Conservation (phyloP, 2,113 vertebrate species). For the Rhegmatorhina hoffmannsi region DNA sequence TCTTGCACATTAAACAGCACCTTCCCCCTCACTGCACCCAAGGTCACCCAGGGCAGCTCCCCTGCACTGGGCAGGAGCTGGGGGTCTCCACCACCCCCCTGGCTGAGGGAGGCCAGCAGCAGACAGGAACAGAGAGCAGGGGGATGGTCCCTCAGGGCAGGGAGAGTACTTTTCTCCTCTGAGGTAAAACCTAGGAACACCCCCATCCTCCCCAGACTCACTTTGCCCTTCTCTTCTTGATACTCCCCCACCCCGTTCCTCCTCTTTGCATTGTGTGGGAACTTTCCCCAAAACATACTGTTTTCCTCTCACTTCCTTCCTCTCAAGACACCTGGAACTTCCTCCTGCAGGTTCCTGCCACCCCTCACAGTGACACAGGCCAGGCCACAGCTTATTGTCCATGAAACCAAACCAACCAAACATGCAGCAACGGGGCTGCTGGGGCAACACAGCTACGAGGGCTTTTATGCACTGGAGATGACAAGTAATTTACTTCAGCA, state of each 20-base stretch:
- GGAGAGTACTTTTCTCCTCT: not conserved
- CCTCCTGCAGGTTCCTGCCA: not conserved
- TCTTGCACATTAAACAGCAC: not conserved
- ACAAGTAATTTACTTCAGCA: not conserved
- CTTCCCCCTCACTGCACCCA: rapidly evolving
- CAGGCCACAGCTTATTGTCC: not conserved
- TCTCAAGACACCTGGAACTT: conserved; percentile 9
- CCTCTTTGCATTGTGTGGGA: not conserved
- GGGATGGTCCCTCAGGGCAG: not conserved
- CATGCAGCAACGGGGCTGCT: not conserved
- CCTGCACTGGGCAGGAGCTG: not conserved
- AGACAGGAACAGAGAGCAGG: not conserved
- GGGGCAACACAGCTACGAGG: not conserved
- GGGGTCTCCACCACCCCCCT: not conserved
- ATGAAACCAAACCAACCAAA: not conserved
- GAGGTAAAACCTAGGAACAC: not conserved
- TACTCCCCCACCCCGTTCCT: not conserved
- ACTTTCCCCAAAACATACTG: not conserved
- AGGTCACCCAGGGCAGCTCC: not conserved
- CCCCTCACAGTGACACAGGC: not conserved
- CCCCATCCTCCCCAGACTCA: not conserved
- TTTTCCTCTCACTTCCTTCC: not conserved
- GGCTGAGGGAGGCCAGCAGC: not conserved
- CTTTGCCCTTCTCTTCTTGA: not conserved
- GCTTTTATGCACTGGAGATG: not conserved